These are phyloP conservation scores for Drosophila elegans DNA, from an alignment of 1,140 invertebrate species.

Conservation along the genomic window DNA sequence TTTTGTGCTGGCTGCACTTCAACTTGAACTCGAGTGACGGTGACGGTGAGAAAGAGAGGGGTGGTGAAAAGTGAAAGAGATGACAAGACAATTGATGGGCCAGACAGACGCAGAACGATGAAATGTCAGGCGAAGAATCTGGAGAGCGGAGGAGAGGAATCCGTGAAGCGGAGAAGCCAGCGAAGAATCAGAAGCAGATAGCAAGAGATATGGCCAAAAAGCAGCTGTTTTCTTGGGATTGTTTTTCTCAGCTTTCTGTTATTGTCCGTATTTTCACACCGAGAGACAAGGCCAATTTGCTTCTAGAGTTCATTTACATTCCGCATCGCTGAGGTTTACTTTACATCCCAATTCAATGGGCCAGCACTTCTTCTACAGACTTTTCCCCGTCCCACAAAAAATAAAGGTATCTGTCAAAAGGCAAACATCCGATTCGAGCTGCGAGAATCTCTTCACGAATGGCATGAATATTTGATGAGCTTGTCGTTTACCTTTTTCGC, in stretches of 20 bases:
- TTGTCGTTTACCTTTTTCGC: constrained; percentile 46
- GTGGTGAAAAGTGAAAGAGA: constrained; percentile 42
- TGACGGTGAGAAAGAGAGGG: constrained; percentile 20
- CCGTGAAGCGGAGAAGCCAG: constrained; percentile 1
- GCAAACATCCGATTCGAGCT: constrained; percentile 39
- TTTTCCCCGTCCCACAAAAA: not conserved
- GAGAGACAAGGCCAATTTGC: constrained; percentile 55
- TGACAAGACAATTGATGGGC: constrained; percentile 81
- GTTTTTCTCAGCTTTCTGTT: constrained; percentile 37
- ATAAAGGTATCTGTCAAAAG: constrained; percentile 31
- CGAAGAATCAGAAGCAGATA: constrained; percentile 26
- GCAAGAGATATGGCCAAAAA: constrained; percentile 55
- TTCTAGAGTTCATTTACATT: constrained; percentile 59
- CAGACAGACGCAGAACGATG: constrained; percentile 53
- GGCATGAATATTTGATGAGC: constrained; percentile 48
- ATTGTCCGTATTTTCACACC: constrained; percentile 42
- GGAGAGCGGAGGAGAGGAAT: constrained; percentile 3
- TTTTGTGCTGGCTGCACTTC: constrained; percentile 67
- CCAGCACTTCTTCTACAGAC: not conserved
- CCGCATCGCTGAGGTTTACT: constrained; percentile 31
- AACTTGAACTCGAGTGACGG: constrained; percentile 65
- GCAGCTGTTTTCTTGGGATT: constrained; percentile 48
- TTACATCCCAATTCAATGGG: constrained; percentile 30
- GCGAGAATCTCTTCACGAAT: constrained; percentile 21
- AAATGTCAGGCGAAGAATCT: constrained; percentile 30